Conservation (phyloP, 2,797 vertebrate genomes). For the Lepilemur ruficaudatus region DNA sequence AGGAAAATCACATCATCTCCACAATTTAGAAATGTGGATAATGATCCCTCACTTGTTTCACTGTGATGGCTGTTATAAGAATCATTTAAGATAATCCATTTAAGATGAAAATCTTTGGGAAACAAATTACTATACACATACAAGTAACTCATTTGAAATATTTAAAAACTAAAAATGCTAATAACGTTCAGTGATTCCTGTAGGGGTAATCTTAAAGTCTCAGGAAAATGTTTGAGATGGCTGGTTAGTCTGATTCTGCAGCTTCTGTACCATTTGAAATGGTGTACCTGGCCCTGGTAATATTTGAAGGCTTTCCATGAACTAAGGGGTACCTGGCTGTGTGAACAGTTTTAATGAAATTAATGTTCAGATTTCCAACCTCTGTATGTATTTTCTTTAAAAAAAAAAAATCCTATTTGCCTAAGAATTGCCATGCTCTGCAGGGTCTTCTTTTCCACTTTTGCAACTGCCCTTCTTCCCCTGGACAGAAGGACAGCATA, state of each 20-base stretch:
- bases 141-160: conserved; percentile 27
- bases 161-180: conserved; percentile 9
- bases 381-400: neutral
- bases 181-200: neutral
- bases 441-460: neutral
- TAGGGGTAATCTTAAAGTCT: neutral
- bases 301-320: neutral
- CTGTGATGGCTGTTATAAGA: neutral
- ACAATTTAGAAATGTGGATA: conserved; percentile 16
- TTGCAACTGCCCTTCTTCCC: neutral
- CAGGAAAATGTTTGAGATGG: neutral
- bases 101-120: neutral
- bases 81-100: neutral
- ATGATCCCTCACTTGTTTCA: neutral
- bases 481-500: neutral
- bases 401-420: neutral
- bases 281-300: neutral
- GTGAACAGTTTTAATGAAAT: conserved; percentile 1
- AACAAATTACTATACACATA: conserved; percentile 11
- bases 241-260: neutral
- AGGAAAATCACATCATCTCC: neutral
- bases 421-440: neutral
- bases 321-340: neutral
- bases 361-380: neutral
- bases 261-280: neutral